A percentile compares a stretch with the other conserved stretches of the same genome.
These are phyloP conservation scores for Lasius fuliginosus DNA, from an alignment of 2,888 invertebrate genomes.

Conservation along the genomic window DNA sequence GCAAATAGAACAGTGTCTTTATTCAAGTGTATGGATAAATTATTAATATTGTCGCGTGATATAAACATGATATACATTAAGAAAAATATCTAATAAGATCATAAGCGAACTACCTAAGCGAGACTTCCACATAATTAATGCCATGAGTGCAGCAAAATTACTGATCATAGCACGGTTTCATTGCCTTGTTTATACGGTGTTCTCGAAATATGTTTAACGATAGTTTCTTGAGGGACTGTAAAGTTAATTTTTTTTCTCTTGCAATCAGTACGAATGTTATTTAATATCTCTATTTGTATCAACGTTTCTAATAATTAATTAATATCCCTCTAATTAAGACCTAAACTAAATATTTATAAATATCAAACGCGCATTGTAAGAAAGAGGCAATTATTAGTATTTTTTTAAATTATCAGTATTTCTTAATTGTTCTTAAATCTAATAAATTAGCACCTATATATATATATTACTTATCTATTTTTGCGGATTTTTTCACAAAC, in stretches of 20 bases:
- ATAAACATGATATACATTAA: background rate
- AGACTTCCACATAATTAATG: slow-evolving; percentile 37
- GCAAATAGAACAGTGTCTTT: slow-evolving; percentile 3
- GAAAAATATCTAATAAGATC: slow-evolving; percentile 16
- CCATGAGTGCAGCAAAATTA: slow-evolving; percentile 25
- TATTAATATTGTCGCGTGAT: background rate
- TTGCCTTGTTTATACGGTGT: background rate
- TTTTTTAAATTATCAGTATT: background rate
- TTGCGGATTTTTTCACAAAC: background rate
- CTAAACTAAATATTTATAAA: background rate
- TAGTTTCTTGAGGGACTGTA: background rate
- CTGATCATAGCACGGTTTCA: slow-evolving; percentile 13
- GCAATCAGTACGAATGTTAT: background rate
- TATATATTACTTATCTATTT: background rate
- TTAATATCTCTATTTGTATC: background rate
- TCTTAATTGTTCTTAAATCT: no score
- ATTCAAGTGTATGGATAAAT: background rate
- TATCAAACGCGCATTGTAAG: background rate
- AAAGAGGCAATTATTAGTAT: background rate
- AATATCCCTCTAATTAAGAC: background rate
- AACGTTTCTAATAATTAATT: background rate
- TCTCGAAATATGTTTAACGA: slow-evolving; percentile 8
- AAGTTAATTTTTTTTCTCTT: background rate
- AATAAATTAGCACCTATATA: background rate
- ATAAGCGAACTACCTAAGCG: slow-evolving; percentile 10